Conservation (phyloP, 2,888 invertebrate species). For the Entomobrya proxima region DNA sequence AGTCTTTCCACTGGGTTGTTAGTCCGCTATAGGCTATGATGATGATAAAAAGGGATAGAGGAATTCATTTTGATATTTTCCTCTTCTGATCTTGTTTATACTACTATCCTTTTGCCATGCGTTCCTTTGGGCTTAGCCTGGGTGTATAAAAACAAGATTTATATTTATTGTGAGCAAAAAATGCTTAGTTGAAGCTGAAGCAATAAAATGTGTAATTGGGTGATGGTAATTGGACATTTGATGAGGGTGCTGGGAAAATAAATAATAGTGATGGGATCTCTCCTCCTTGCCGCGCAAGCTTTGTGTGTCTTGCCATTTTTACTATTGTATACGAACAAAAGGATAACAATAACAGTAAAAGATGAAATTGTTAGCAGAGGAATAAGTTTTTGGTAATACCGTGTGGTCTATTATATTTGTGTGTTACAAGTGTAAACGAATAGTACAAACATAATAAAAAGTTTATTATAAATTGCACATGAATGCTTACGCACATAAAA, state of each 20-base stretch:
- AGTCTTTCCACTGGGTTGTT: background rate
- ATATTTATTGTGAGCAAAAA: conserved; percentile 41
- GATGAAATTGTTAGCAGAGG: background rate
- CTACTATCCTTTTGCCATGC: background rate
- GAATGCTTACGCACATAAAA: no score
- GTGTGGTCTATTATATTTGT: background rate
- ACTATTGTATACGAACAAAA: background rate
- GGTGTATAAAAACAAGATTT: conserved; percentile 38
- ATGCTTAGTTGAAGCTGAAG: conserved; percentile 24
- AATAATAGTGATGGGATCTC: conserved; percentile 29
- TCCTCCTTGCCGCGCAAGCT: background rate
- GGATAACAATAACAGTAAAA: conserved; percentile 12
- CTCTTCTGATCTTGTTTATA: background rate
- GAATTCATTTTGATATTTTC: background rate
- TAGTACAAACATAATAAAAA: no score
- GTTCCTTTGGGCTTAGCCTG: background rate
- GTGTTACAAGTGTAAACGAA: background rate
- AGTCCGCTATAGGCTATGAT: background rate
- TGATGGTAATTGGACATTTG: conserved; percentile 65
- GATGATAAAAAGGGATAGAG: no score
- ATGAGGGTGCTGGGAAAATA: conserved; percentile 43
- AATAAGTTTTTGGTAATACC: background rate
- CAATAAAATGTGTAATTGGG: conserved; percentile 63
- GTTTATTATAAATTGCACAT: no score
- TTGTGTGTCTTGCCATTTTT: background rate